Percentiles rank a stretch among this genome's conserved stretches.
These are phyloP conservation scores for Ptychochromis oligacanthus DNA, from an alignment of 2,113 vertebrate genomes.

Conservation along the genomic window DNA sequence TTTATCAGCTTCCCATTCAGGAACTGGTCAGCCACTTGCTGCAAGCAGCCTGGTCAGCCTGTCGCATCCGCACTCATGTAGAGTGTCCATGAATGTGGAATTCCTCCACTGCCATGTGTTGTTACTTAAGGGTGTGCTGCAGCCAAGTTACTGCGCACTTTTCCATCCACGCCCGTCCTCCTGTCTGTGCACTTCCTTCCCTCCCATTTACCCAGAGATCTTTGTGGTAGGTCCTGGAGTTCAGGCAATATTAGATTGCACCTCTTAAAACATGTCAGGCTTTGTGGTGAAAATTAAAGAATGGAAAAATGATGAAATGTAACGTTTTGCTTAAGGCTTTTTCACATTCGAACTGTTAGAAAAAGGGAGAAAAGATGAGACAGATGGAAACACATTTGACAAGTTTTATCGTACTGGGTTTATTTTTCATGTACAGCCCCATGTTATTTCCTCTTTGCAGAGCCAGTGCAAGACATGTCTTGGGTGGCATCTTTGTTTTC, in stretches of 20 bases:
- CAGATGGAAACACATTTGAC: conserved; percentile 59
- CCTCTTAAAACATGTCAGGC: conserved; percentile 84
- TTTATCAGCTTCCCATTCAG: conserved; percentile 77
- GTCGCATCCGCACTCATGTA: conserved; percentile 58
- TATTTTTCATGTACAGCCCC: conserved; percentile 57
- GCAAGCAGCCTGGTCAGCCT: conserved; percentile 40
- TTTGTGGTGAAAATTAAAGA: conserved; percentile 84
- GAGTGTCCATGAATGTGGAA: conserved; percentile 68
- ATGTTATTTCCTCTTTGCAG: conserved; percentile 31
- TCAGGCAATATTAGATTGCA: conserved; percentile 86
- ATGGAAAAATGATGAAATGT: conserved; percentile 83
- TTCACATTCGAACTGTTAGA: conserved; percentile 64
- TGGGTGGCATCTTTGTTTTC: conserved; percentile 50
- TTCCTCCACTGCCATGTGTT: conserved; percentile 82
- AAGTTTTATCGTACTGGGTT: conserved; percentile 57
- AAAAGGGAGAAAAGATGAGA: conserved; percentile 53
- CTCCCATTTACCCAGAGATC: conserved; percentile 83
- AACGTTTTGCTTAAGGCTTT: conserved; percentile 73
- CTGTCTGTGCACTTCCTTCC: conserved; percentile 84
- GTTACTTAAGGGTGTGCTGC: conserved; percentile 82
- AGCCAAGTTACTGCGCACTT: conserved; percentile 82
- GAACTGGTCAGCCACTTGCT: conserved; percentile 28
- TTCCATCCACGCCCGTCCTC: conserved; percentile 85
- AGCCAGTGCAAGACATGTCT: neutral
- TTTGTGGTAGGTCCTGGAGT: conserved; percentile 85